These are phyloP conservation scores for Copidosoma floridanum DNA, from an alignment of 1,140 invertebrate genomes.

Conservation along the genomic window DNA sequence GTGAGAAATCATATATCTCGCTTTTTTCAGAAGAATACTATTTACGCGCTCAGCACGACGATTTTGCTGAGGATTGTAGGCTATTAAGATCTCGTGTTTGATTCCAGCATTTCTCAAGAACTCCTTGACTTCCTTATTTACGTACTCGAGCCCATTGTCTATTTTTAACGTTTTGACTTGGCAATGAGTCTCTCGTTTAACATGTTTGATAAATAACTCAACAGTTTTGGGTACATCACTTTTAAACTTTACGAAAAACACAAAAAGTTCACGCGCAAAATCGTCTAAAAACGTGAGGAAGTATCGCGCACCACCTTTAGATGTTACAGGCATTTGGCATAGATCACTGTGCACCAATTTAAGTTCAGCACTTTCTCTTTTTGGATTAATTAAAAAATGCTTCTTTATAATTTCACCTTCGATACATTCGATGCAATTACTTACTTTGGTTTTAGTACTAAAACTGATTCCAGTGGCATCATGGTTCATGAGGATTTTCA, in stretches of 20 bases:
- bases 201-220: not conserved
- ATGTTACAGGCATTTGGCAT: not conserved
- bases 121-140: conserved; percentile 24
- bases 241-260: not conserved
- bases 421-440: not conserved
- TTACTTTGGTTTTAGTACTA: too few species aligned
- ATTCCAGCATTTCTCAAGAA: conserved; percentile 36
- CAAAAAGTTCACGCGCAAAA: not conserved
- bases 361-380: not conserved
- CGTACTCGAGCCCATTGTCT: conserved; percentile 39
- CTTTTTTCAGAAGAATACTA: conserved; percentile 36
- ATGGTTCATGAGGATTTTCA: too few species aligned
- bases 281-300: not conserved
- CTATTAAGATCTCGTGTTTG: conserved; percentile 24
- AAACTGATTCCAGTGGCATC: too few species aligned
- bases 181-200: not conserved
- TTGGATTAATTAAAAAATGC: not conserved
- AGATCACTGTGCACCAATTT: not conserved
- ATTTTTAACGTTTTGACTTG: not conserved
- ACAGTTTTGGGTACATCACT: not conserved
- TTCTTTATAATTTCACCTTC: not conserved
- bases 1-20: conserved; percentile 39
- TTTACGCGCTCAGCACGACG: conserved; percentile 46
- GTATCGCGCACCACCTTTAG: not conserved
- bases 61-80: conserved; percentile 46